phyloP scores from a whole-genome alignment of 2,113 vertebrate genomes.

The Corythornis madagascariensis region DNA sequence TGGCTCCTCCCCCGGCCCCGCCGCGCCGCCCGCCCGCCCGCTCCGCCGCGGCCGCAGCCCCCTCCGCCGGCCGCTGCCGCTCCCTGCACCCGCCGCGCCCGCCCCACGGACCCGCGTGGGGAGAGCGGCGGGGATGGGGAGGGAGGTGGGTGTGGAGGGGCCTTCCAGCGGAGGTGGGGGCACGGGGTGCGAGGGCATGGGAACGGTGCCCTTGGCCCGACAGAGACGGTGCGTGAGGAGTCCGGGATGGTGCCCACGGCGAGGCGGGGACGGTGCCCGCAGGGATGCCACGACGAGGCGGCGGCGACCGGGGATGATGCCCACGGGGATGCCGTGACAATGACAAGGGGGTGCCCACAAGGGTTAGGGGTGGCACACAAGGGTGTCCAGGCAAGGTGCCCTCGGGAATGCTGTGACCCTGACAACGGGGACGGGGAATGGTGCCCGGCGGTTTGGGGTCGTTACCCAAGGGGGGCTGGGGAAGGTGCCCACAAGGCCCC shows the following conservation, averaged over 20 bases:
- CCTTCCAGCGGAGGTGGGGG: neutral
- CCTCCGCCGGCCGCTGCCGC: conserved; percentile 2
- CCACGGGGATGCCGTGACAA: no score
- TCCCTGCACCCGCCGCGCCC: conserved; percentile 4
- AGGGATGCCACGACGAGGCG: neutral
- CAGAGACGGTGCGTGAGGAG: neutral
- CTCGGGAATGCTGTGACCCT: neutral
- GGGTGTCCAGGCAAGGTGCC: neutral
- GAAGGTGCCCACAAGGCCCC: neutral
- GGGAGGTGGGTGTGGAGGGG: neutral
- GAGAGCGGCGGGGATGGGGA: neutral
- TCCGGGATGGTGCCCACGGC: neutral
- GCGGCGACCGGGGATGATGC: neutral
- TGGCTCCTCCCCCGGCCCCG: no score
- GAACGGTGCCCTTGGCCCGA: neutral
- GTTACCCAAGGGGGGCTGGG: neutral
- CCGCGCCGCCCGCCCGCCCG: no score
- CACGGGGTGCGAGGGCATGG: neutral
- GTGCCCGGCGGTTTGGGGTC: neutral
- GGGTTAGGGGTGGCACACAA: neutral
- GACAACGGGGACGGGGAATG: neutral
- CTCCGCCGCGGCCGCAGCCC: neutral
- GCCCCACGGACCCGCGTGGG: neutral
- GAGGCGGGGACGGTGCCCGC: neutral
- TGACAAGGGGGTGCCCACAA: no score